These are phyloP conservation scores for Coreoperca whiteheadi DNA, from an alignment of 2,113 vertebrate species.

Conservation along the genomic window DNA sequence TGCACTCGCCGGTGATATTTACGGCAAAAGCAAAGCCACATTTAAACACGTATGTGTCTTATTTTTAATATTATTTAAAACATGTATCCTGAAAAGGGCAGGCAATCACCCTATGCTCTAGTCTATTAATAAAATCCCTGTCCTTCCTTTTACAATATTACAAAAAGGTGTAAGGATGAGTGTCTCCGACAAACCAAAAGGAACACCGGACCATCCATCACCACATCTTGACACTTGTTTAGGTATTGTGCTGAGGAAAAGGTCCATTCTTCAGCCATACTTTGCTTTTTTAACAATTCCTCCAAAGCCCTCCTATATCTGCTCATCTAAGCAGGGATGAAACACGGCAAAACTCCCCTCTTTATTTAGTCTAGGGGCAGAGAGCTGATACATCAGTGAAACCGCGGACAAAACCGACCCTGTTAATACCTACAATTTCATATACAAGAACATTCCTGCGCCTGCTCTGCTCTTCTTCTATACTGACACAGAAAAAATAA, in stretches of 20 bases:
- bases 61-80: neutral
- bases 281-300: constrained; percentile 75
- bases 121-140: constrained; percentile 1
- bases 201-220: constrained; percentile 60
- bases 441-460: constrained; percentile 81
- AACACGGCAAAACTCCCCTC: constrained; percentile 65
- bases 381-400: constrained; percentile 81
- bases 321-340: constrained; percentile 69
- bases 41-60: neutral
- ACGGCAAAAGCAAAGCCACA: constrained; percentile 3
- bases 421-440: constrained; percentile 80
- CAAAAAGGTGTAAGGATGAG: constrained; percentile 9
- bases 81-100: neutral
- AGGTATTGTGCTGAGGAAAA: constrained; percentile 62
- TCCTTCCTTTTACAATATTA: constrained; percentile 24
- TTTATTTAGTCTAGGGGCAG: constrained; percentile 81
- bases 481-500: constrained; percentile 71
- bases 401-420: constrained; percentile 77
- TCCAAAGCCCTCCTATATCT: constrained; percentile 70
- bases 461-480: constrained; percentile 81
- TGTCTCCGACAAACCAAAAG: constrained; percentile 30
- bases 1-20: neutral
- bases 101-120: neutral
- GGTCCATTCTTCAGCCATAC: constrained; percentile 50
- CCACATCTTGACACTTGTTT: constrained; percentile 73